Conservation (phyloP, 2,888 invertebrate species). For the Sesia bembeciformis region DNA sequence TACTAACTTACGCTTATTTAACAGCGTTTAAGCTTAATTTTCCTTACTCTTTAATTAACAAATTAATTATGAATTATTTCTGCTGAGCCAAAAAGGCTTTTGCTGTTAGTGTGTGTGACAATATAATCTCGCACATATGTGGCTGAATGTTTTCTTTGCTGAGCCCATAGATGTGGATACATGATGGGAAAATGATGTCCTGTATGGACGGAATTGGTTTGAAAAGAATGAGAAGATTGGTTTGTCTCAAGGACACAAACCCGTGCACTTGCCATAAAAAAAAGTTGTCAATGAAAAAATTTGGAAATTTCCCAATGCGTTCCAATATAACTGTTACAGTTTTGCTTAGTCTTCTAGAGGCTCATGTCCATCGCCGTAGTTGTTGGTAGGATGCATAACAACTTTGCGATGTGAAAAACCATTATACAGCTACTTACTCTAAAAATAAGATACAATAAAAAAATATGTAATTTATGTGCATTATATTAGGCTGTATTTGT, state of each 20-base stretch:
- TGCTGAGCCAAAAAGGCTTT: constrained; percentile 27
- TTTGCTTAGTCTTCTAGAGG: constrained; percentile 60
- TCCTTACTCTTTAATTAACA: constrained; percentile 10
- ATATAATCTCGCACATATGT: constrained; percentile 20
- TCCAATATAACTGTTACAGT: constrained; percentile 26
- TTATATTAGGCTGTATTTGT: no score
- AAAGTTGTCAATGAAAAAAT: constrained; percentile 12
- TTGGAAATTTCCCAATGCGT: constrained; percentile 46
- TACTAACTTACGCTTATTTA: constrained; percentile 30
- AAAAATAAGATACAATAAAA: neutral
- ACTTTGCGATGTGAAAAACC: constrained; percentile 21
- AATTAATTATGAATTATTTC: constrained; percentile 14
- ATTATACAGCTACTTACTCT: neutral
- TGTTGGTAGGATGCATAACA: constrained; percentile 30
- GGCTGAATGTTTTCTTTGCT: constrained; percentile 38
- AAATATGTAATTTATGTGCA: no score
- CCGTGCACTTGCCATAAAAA: neutral
- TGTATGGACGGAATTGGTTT: constrained; percentile 24
- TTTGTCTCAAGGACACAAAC: no score
- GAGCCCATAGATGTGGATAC: constrained; percentile 39
- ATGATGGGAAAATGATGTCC: constrained; percentile 40
- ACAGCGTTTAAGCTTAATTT: constrained; percentile 26
- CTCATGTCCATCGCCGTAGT: constrained; percentile 50
- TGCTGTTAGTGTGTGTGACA: constrained; percentile 23
- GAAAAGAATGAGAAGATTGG: neutral